These are phyloP conservation scores for Lonchura striata DNA, from an alignment of 2,113 vertebrate genomes.

Conservation along the genomic window DNA sequence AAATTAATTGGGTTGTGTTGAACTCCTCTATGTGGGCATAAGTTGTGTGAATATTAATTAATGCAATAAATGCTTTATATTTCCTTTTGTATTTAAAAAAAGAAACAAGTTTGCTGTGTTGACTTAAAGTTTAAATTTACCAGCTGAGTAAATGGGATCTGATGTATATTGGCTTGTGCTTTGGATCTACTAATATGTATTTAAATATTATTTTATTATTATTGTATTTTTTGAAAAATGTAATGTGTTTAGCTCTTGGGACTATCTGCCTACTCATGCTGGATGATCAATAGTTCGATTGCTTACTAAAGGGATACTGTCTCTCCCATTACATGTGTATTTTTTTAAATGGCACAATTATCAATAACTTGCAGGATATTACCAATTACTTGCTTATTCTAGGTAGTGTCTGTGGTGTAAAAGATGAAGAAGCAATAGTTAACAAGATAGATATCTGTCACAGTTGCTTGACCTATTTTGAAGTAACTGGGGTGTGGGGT, in stretches of 20 bases:
- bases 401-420: neutral
- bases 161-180: neutral
- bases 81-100: neutral
- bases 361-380: neutral
- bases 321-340: neutral
- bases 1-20: neutral
- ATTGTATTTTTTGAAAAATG: neutral
- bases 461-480: slow-evolving; percentile 1
- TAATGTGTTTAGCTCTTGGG: neutral
- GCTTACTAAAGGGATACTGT: neutral
- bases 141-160: neutral
- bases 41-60: neutral
- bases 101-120: neutral
- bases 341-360: neutral
- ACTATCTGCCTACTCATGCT: neutral
- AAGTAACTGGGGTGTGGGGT: neutral
- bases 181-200: neutral
- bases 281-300: neutral
- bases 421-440: neutral
- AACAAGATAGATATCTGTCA: neutral
- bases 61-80: neutral
- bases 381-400: neutral
- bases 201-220: neutral
- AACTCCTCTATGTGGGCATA: neutral
- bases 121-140: neutral